These are phyloP conservation scores for Hylomyscus alleni DNA, from an alignment of 2,797 vertebrate species.

Conservation along the genomic window DNA sequence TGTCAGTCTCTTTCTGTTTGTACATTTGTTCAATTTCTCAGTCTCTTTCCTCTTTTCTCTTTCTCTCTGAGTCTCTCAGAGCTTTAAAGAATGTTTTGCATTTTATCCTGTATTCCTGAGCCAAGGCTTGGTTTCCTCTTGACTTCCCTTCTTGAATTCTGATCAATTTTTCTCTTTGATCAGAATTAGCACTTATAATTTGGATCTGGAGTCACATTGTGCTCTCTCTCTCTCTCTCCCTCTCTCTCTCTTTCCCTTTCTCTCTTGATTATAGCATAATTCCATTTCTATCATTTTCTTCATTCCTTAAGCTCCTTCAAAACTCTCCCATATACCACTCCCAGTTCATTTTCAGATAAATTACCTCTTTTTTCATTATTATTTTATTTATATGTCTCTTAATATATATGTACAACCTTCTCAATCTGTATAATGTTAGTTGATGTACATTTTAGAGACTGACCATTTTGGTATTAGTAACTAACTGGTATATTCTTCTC, in stretches of 20 bases:
- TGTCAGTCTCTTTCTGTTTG: background rate
- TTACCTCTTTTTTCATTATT: background rate
- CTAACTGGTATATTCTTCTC: background rate
- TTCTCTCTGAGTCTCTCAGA: background rate
- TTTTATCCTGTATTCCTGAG: background rate
- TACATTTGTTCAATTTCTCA: background rate
- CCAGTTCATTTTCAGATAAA: background rate
- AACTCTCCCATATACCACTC: background rate
- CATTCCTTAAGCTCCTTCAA: background rate
- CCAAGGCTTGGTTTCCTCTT: background rate
- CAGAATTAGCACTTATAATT: background rate
- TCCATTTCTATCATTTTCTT: background rate
- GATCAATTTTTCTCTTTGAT: background rate
- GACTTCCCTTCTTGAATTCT: background rate
- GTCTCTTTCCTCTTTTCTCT: too few species aligned
- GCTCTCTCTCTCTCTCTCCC: too few species aligned
- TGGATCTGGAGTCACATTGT: background rate
- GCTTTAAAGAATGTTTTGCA: background rate
- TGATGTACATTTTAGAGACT: background rate
- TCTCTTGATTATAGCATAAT: background rate
- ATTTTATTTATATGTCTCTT: background rate
- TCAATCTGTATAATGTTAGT: background rate
- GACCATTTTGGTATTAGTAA: background rate
- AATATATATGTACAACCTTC: background rate
- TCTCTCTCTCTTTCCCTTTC: background rate